Percentiles rank a stretch among this genome's conserved stretches.
phyloP scores from a whole-genome alignment of 1,140 invertebrate genomes.

The Pseudomyrmex concolor region DNA sequence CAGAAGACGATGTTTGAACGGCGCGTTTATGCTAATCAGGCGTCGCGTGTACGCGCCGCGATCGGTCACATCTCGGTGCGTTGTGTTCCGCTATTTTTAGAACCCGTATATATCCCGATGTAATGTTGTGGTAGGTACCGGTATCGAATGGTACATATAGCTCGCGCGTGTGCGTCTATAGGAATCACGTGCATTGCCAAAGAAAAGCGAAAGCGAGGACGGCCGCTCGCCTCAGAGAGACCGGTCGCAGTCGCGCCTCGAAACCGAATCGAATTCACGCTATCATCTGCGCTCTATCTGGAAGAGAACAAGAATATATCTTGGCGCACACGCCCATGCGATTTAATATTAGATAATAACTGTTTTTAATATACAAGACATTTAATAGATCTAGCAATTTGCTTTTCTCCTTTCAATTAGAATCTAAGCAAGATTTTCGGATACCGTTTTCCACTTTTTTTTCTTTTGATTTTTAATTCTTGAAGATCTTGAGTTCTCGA shows the following conservation, averaged over 20 bases:
- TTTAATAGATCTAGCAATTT: no score
- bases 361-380: background rate
- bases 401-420: background rate
- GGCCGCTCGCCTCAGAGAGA: conserved; percentile 7
- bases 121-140: conserved; percentile 49
- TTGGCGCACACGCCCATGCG: background rate
- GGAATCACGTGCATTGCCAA: conserved; percentile 61
- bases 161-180: background rate
- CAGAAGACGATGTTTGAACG: conserved; percentile 6
- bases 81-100: conserved; percentile 44
- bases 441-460: no score
- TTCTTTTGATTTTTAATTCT: background rate
- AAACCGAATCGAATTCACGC: background rate
- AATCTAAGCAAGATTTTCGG: background rate
- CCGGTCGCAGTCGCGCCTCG: conserved; percentile 36
- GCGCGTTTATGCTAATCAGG: conserved; percentile 21
- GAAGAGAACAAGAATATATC: background rate
- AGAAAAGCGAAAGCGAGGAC: conserved; percentile 61
- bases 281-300: conserved; percentile 3
- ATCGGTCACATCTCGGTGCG: conserved; percentile 44
- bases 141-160: conserved; percentile 52
- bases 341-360: background rate
- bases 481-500: background rate
- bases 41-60: conserved; percentile 4
- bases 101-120: conserved; percentile 34